Evolutionary conservation across 2,113 vertebrate species (phyloP), one percentile per base, ranked within the genome.

Genomic region (Ciconia stormi): DNA sequence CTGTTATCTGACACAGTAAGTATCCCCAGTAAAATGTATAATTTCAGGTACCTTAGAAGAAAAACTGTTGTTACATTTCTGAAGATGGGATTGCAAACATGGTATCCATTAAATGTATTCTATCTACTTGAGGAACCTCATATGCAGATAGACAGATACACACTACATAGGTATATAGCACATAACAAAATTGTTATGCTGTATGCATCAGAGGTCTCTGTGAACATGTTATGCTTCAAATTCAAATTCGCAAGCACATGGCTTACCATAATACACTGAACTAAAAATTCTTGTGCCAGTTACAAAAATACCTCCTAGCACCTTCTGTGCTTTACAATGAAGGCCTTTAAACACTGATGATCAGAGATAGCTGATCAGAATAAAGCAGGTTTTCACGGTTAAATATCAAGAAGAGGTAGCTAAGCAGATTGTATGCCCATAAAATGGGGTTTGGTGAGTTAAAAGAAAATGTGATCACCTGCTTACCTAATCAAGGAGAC

Each of bases 111-210:
- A 52, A 46, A 56, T 5, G 6, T 38, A 53, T 59, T 63, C 29
- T 10, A 53, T 13, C 15, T 22, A 14, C 36, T 3, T 38, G 11
- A 74, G 3, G 25, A 91, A 62, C 23, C 32, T 52, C 16, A 47
- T 7, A 34, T 7, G 26, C 6, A 77, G 27, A 56, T 0, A 90
- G 25, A 50, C 1, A 30, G 16, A 80, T 13, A 59, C 21, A 73
- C 10, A 19, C 27, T 16, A 32, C 4, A 5, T 13, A 7, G 2
- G 4, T 13, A 67, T 6, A 12, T 0, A 59, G 49, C 12, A 67
- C 10, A 36, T 1, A 4, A 44, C 55, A 82, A 11, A 65, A 40
- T 5, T 16, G 5, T 7, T 34, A 63, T 40, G 36, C 15, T 38
- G 13, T 5, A 19, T 20, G 6, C 22, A 42, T n/a, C 38, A 59